Evolutionary conservation across 2,797 vertebrate species (phyloP).

Genomic region (Taeniopygia guttata): DNA sequence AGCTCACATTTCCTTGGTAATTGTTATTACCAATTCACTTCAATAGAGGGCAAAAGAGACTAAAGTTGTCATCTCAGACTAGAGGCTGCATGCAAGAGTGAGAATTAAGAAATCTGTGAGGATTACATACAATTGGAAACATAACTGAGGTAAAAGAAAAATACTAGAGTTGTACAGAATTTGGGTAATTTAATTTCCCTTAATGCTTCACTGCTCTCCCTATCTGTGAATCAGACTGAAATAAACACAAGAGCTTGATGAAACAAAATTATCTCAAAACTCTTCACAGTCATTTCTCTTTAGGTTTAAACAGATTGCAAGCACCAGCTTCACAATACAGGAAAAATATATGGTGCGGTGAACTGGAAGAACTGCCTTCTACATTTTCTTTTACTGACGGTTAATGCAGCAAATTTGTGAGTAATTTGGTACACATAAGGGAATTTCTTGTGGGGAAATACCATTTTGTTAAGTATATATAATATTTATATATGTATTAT

Average conservation of each 20-base stretch:
- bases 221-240: constrained; percentile 19
- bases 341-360: not conserved
- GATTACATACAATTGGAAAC: constrained; percentile 25
- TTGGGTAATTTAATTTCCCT: constrained; percentile 44
- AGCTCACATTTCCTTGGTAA: constrained; percentile 36
- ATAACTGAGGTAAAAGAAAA: constrained; percentile 42
- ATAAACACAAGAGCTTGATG: not conserved
- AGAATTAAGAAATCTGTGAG: constrained; percentile 32
- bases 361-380: not conserved
- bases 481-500: not conserved
- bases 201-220: not conserved
- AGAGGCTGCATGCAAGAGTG: constrained; percentile 7
- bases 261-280: not conserved
- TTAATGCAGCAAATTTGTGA: not conserved
- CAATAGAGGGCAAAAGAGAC: constrained; percentile 76
- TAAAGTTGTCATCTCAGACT: constrained; percentile 46
- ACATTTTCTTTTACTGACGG: not conserved
- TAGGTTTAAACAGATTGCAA: not conserved
- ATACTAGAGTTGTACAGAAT: not conserved
- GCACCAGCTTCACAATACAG: not conserved
- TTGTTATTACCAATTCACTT: constrained; percentile 67
- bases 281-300: not conserved
- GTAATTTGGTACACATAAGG: not conserved
- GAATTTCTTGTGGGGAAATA: not conserved
- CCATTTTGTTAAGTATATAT: not conserved